Conservation (phyloP, 2,797 vertebrate genomes). For the Pangasius larnaudii region DNA sequence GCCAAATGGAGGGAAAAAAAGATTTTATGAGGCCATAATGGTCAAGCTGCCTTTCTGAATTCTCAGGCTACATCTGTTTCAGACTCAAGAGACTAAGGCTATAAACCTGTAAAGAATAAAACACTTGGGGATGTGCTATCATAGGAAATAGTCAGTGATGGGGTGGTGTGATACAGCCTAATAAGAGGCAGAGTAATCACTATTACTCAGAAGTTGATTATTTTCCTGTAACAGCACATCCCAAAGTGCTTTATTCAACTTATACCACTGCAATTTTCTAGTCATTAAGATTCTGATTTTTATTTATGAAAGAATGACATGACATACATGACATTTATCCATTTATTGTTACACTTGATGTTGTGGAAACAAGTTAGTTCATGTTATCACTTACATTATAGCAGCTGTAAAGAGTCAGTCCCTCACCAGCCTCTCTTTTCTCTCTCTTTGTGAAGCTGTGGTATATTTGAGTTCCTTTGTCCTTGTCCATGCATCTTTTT, state of each 20-base stretch:
- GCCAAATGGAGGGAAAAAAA: neutral
- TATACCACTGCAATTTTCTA: neutral
- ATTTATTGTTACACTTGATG: neutral
- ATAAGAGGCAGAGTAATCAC: neutral
- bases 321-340: neutral
- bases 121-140: neutral
- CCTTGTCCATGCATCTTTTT: no score
- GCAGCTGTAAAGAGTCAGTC: neutral
- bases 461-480: neutral
- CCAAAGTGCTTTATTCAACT: neutral
- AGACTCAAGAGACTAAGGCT: neutral
- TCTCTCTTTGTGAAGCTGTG: neutral
- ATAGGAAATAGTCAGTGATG: neutral
- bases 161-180: neutral
- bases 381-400: neutral
- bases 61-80: neutral
- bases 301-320: neutral
- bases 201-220: neutral
- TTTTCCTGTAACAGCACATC: neutral
- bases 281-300: neutral
- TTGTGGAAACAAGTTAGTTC: neutral
- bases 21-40: conserved; percentile 6
- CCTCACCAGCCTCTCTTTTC: neutral
- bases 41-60: neutral
- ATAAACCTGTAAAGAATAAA: neutral